Evolutionary conservation across 2,888 invertebrate species (phyloP).

Genomic region (Glyphotaelius pellucidus): DNA sequence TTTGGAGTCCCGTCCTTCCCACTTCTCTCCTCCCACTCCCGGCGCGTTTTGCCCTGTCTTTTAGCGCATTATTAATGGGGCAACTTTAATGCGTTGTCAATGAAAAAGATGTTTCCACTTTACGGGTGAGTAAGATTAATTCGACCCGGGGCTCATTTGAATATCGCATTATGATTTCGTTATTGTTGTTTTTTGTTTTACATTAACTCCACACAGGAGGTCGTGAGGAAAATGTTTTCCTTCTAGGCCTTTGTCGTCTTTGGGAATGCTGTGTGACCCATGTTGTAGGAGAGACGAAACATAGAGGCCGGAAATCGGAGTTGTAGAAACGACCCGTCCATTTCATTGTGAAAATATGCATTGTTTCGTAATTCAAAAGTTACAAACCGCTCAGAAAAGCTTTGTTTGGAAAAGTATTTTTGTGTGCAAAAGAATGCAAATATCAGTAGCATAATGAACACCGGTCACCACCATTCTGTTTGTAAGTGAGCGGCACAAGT

Average conservation of each 20-base stretch:
- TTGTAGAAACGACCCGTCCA: too few relatives aligned
- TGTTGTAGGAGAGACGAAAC: too few relatives aligned
- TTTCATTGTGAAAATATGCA: background rate
- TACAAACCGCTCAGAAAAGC: background rate
- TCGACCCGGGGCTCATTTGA: background rate
- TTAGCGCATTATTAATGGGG: slow-evolving; percentile 39
- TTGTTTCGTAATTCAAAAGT: background rate
- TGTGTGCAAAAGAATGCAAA: background rate
- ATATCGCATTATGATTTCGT: background rate
- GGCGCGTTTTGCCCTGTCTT: slow-evolving; percentile 24
- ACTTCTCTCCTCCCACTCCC: background rate
- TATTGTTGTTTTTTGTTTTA: background rate
- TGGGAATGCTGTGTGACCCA: too few relatives aligned
- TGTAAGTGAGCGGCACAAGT: slow-evolving; percentile 52
- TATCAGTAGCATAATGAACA: background rate
- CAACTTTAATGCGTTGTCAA: slow-evolving; percentile 15
- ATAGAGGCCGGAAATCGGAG: too few relatives aligned
- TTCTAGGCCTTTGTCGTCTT: too few relatives aligned
- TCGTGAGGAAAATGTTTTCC: too few relatives aligned
- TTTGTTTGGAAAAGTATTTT: background rate
- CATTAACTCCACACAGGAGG: too few relatives aligned
- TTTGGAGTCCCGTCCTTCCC: background rate
- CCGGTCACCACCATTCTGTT: background rate
- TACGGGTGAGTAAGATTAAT: slow-evolving; percentile 17
- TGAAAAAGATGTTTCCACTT: slow-evolving; percentile 19